Conservation (phyloP, 1,140 invertebrate genomes). For the Papilio aristodemus region DNA sequence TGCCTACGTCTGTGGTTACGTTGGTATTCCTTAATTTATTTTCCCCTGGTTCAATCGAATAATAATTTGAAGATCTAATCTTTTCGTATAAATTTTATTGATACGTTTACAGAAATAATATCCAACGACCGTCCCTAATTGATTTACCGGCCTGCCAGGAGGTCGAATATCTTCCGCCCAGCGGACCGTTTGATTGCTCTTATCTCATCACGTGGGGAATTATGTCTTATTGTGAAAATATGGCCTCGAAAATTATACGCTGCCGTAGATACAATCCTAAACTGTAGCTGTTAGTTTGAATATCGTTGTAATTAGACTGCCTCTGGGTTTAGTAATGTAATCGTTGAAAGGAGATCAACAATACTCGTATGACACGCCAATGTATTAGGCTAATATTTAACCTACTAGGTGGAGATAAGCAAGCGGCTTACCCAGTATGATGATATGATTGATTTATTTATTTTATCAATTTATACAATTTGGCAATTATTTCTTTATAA, state of each 20-base stretch:
- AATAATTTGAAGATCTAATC: constrained; percentile 3
- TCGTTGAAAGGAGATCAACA: no score
- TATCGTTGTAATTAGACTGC: background rate
- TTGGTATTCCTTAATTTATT: background rate
- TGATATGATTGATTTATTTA: no score
- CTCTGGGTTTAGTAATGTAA: no score
- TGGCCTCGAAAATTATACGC: constrained; percentile 10
- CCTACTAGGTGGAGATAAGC: no score
- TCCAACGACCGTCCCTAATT: constrained; percentile 20
- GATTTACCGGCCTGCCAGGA: constrained; percentile 19
- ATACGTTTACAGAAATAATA: constrained; percentile 23
- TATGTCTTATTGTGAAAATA: constrained; percentile 21
- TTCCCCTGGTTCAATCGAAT: background rate
- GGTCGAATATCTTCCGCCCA: constrained; percentile 18
- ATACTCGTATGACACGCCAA: no score
- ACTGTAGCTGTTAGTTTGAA: background rate
- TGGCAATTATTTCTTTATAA: no score
- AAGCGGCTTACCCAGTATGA: no score
- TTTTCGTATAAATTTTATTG: constrained; percentile 8
- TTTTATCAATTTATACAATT: no score
- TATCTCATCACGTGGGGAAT: constrained; percentile 3
- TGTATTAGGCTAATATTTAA: no score
- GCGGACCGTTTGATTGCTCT: constrained; percentile 21
- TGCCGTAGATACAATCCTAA: background rate
- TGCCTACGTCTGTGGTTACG: background rate